These are phyloP conservation scores for Promerops cafer DNA, from an alignment of 2,113 vertebrate genomes.

Conservation along the genomic window DNA sequence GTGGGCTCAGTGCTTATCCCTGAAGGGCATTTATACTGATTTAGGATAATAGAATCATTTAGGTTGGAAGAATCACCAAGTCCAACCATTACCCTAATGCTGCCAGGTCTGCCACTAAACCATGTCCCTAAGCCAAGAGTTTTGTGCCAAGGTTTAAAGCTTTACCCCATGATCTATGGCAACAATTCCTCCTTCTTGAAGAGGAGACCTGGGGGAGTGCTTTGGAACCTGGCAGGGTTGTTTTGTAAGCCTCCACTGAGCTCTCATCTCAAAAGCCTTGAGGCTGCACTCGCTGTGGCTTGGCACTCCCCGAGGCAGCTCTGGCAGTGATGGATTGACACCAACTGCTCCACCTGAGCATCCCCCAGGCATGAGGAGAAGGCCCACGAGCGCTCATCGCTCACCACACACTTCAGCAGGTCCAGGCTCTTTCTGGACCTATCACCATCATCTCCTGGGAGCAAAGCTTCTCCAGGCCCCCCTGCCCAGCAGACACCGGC, in stretches of 20 bases:
- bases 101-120: not conserved
- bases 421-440: fast-evolving
- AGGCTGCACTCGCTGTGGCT: not conserved
- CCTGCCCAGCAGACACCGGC: fast-evolving
- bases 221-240: not conserved
- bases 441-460: fast-evolving
- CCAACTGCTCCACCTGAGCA: not conserved
- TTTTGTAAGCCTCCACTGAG: not conserved
- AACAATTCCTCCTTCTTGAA: not conserved
- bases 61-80: not conserved
- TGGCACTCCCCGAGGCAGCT: not conserved
- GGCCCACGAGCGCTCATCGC: fast-evolving
- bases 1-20: not conserved
- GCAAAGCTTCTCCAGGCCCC: not conserved
- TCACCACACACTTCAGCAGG: not conserved
- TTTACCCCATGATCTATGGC: not conserved
- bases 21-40: not conserved
- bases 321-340: not conserved
- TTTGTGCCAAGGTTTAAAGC: not conserved
- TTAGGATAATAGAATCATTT: not conserved
- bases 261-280: not conserved
- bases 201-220: not conserved
- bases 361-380: fast-evolving
- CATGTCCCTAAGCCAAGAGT: not conserved
- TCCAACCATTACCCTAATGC: not conserved